Evolutionary conservation across 2,113 vertebrate species (phyloP), one percentile per base, ranked within the genome.

Genomic region (Toxotes jaculatrix): DNA sequence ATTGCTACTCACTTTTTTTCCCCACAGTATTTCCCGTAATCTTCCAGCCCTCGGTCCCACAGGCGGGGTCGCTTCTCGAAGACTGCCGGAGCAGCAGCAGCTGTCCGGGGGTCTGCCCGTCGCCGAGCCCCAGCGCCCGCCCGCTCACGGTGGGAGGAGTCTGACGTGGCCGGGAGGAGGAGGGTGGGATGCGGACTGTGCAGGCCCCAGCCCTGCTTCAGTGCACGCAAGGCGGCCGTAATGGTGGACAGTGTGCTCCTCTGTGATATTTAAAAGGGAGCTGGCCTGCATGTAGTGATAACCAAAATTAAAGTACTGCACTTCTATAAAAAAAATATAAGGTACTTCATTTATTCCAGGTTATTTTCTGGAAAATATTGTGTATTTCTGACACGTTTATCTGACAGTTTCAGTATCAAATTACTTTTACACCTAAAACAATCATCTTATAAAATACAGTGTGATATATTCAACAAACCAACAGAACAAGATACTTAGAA

Each of bases 81-180:
- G 62, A 66, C 51, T 53, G 47, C 23, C 42, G 34, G 61, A 19
- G 34, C 3, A 57, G 27, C 4, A 17, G 55, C 49, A 38, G 61
- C 36, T 34, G 21, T 31, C 7, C 59, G 17, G n/a, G 38, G 12
- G 19, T 32, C 43, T 17, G 12, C 31, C 51, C 53, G 61, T 67
- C n/a, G 5, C 31, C 32, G 77, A 72, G 47, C 69, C 43, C 60
- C 7, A 7, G 51, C 38, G 12, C n/a, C 34, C 14, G 6, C 12
- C n/a, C 23, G 40, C 55, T 21, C 17, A 1, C 55, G 61, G 83
- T 65, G 89, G 93, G 91, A 72, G 90, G 91, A 74, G 93, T 74
- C 79, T 71, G 14, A 11, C 0, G 43, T 7, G 49, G 10, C 42
- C 51, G 55, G 68, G 11, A 62, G 47, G 40, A 36, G 1, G 10